phyloP scores from a whole-genome alignment of 2,888 invertebrate genomes.

The Elaeidobius kamerunicus region DNA sequence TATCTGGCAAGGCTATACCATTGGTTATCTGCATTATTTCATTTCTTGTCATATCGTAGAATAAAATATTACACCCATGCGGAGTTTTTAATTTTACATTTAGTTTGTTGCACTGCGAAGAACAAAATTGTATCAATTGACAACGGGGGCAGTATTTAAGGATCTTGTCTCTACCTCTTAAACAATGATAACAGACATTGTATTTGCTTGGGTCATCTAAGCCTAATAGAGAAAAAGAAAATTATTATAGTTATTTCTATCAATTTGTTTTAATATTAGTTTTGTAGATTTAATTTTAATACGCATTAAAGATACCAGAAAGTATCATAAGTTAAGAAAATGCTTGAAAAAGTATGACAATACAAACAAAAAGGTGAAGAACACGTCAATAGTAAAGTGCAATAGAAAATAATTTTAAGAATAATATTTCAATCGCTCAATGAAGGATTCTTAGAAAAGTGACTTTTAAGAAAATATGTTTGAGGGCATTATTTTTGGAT shows the following conservation, averaged over 20 bases:
- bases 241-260: constrained; percentile 1
- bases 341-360: too few species aligned
- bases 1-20: constrained; percentile 2
- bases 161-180: constrained; percentile 34
- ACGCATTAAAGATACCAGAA: too few species aligned
- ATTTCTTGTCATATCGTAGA: constrained; percentile 23
- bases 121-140: constrained; percentile 44
- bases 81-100: constrained; percentile 34
- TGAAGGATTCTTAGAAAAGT: too few species aligned
- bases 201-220: constrained; percentile 37
- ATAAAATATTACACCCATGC: constrained; percentile 32
- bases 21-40: constrained; percentile 6
- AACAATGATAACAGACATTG: constrained; percentile 45
- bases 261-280: constrained; percentile 2
- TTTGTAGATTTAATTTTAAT: too few species aligned
- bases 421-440: too few species aligned
- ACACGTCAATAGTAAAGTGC: too few species aligned
- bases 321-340: too few species aligned
- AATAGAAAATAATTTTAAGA: too few species aligned
- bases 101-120: constrained; percentile 41
- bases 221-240: constrained; percentile 12
- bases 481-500: too few species aligned
- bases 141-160: constrained; percentile 44
- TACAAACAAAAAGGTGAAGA: too few species aligned
- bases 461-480: too few species aligned